These are phyloP conservation scores for Protomyctophum bolini DNA, from an alignment of 2,113 vertebrate genomes.

Conservation along the genomic window DNA sequence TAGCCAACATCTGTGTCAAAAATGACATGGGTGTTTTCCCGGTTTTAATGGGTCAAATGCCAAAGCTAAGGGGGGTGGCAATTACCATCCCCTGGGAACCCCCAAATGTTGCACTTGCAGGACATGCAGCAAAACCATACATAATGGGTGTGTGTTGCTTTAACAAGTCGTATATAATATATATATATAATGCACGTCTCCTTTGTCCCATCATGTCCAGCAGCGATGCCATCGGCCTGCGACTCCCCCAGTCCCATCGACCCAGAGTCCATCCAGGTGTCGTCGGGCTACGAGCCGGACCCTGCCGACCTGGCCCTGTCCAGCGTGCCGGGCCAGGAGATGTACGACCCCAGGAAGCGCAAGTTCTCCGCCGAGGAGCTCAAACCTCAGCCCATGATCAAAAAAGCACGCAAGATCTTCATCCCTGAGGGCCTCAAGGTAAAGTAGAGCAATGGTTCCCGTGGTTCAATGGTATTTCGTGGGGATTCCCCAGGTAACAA, in stretches of 20 bases:
- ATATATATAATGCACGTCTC: not conserved
- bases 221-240: constrained; percentile 82
- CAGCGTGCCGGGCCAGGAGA: constrained; percentile 97
- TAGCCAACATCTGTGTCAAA: too few relatives aligned
- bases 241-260: constrained; percentile 96
- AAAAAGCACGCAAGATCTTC: constrained; percentile 97
- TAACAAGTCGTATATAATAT: not conserved
- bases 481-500: too few relatives aligned
- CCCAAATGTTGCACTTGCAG: too few relatives aligned
- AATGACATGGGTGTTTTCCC: too few relatives aligned
- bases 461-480: too few relatives aligned
- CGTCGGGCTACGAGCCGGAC: constrained; percentile 91
- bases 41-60: too few relatives aligned
- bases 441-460: constrained; percentile 41
- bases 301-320: constrained; percentile 95
- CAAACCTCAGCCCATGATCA: constrained; percentile 98
- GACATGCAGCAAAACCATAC: too few relatives aligned
- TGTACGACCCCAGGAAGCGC: constrained; percentile 96
- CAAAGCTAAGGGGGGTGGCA: too few relatives aligned
- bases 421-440: constrained; percentile 98
- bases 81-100: too few relatives aligned
- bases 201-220: not conserved
- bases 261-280: constrained; percentile 95
- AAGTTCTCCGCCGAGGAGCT: constrained; percentile 97
- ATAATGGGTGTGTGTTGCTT: too few relatives aligned